phyloP scores from a whole-genome alignment of 2,113 vertebrate species.

The Tachysurus vachellii region DNA sequence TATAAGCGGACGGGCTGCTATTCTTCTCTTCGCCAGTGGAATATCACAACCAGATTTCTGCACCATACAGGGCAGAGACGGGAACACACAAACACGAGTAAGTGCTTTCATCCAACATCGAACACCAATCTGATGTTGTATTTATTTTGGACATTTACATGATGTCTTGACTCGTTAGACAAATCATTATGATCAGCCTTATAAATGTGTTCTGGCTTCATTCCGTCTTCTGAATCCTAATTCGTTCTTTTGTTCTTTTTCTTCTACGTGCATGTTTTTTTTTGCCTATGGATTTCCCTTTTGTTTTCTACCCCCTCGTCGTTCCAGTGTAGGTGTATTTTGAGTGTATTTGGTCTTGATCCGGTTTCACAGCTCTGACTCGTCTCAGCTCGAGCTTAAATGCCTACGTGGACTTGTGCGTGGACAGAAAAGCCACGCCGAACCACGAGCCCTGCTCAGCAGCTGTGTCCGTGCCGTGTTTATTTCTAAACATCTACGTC shows the following conservation, averaged over 20 bases:
- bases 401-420: constrained; percentile 79
- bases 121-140: not conserved
- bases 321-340: not conserved
- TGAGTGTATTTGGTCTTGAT: not conserved
- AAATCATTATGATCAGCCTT: not conserved
- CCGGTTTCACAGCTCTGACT: not conserved
- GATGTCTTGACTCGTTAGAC: too few relatives aligned
- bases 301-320: not conserved
- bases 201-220: not conserved
- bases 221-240: not conserved
- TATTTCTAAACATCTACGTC: not conserved
- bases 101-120: constrained; percentile 58
- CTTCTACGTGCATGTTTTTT: constrained; percentile 31
- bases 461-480: not conserved
- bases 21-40: constrained; percentile 82
- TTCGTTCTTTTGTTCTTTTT: too few relatives aligned
- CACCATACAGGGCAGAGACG: constrained; percentile 80
- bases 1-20: constrained; percentile 74
- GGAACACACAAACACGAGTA: constrained; percentile 80
- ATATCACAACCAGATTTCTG: constrained; percentile 82
- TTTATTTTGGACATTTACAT: too few relatives aligned
- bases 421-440: constrained; percentile 45
- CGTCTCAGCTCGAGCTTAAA: constrained; percentile 63
- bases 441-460: not conserved
- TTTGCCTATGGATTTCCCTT: not conserved